Evolutionary conservation across 2,888 invertebrate species (phyloP).

Genomic region (Lysandra coridon): DNA sequence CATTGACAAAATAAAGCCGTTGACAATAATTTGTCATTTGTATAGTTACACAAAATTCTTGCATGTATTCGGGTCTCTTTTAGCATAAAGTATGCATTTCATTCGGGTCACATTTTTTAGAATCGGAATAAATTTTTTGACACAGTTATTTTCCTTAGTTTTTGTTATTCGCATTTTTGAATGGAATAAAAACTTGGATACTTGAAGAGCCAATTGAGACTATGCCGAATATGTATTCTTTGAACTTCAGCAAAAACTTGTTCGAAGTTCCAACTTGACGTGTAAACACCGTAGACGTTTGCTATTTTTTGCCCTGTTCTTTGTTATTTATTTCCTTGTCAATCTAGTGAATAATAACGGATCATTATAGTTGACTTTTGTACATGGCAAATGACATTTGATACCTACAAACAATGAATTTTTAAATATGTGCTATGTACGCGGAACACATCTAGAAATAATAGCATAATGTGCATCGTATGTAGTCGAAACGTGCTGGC

Average conservation of each 20-base stretch:
- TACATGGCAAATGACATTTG: conserved; percentile 22
- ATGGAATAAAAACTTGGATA: background rate
- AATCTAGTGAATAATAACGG: background rate
- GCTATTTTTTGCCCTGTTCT: background rate
- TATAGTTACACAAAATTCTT: no score
- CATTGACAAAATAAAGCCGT: no score
- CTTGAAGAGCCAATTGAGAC: background rate
- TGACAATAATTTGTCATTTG: no score
- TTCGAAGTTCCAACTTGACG: conserved; percentile 5
- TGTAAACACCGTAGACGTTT: background rate
- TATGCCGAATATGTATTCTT: background rate
- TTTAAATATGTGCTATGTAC: conserved; percentile 7
- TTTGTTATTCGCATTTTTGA: background rate
- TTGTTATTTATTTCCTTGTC: conserved; percentile 4
- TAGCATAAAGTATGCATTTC: no score
- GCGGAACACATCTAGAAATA: conserved; percentile 5
- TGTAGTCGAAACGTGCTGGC: background rate
- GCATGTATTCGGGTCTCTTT: no score
- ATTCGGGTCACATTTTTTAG: no score
- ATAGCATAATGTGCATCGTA: conserved; percentile 22
- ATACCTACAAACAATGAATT: conserved; percentile 3
- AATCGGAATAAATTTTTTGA: no score
- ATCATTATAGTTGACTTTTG: conserved; percentile 1
- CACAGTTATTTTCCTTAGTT: no score
- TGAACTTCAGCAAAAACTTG: background rate